These are phyloP conservation scores for Corythoichthys intestinalis DNA, from an alignment of 2,113 vertebrate species.

Conservation along the genomic window DNA sequence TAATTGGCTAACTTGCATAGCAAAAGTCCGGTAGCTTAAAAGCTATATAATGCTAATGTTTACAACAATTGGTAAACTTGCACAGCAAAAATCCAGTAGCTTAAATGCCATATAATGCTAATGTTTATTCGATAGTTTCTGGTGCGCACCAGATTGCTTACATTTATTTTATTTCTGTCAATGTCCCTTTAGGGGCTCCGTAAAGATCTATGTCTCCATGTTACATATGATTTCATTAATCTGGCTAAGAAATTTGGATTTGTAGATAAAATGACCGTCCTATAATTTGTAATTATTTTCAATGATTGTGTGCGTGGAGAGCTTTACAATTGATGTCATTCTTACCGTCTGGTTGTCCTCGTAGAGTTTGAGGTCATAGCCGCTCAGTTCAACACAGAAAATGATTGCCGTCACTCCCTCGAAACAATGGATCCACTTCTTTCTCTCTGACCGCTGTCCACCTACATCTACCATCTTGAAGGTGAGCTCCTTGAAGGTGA, in stretches of 20 bases:
- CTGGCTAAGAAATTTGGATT: background rate
- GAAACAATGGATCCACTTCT: slow-evolving; percentile 99
- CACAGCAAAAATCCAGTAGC: no score
- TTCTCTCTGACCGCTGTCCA: slow-evolving; percentile 94
- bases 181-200: no score
- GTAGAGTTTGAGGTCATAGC: slow-evolving; percentile 98
- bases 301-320: background rate
- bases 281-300: background rate
- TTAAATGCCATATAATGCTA: no score
- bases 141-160: no score
- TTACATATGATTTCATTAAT: no score
- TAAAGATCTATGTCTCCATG: no score
- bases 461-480: slow-evolving; percentile 99
- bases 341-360: slow-evolving; percentile 99
- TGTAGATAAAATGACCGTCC: background rate
- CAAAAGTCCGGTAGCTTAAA: no score
- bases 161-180: no score
- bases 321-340: background rate
- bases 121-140: no score
- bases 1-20: no score
- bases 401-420: slow-evolving; percentile 99
- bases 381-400: slow-evolving; percentile 98
- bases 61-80: no score
- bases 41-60: no score
- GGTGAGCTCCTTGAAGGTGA: slow-evolving; percentile 99